Conservation (phyloP, 2,797 vertebrate genomes). For the Paguma larvata region DNA sequence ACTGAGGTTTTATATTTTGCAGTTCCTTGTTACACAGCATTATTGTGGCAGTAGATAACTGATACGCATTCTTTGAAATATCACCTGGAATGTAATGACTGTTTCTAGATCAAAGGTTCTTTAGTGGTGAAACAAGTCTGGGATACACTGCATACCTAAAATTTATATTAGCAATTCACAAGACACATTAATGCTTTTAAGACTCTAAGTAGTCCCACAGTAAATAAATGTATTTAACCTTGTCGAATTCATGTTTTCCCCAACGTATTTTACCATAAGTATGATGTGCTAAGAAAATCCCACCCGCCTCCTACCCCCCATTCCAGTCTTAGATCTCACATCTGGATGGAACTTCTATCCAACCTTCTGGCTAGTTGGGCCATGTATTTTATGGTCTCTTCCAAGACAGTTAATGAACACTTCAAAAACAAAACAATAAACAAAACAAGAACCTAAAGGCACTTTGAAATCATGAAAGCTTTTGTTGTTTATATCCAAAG, state of each 20-base stretch:
- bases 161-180: neutral
- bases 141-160: neutral
- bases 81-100: neutral
- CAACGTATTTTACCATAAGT: neutral
- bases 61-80: neutral
- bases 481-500: neutral
- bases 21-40: neutral
- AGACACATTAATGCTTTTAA: neutral
- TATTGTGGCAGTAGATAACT: neutral
- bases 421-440: conserved; percentile 20
- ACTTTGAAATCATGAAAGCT: conserved; percentile 22
- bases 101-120: neutral
- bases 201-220: neutral
- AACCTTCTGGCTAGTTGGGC: neutral
- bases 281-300: neutral
- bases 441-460: neutral
- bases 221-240: neutral
- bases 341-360: neutral
- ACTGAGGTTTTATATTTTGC: neutral
- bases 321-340: neutral
- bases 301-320: neutral
- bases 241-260: neutral
- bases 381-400: neutral
- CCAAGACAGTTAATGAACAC: neutral
- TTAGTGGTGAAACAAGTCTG: neutral